Evolutionary conservation across 2,797 vertebrate species (phyloP).

Genomic region (Sciurus vulgaris): DNA sequence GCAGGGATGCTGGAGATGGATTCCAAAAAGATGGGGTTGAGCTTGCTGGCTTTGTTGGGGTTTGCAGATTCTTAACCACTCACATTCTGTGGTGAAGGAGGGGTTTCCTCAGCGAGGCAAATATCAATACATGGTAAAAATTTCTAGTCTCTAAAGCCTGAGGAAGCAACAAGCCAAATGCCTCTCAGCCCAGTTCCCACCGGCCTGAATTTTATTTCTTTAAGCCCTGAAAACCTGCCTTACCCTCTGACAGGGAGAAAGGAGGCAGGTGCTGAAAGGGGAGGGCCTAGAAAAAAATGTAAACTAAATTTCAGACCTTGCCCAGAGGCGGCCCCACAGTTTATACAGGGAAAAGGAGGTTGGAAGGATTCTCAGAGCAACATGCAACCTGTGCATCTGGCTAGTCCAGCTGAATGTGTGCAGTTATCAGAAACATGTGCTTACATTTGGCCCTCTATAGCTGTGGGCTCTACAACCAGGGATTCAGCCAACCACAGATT

Average conservation of each 20-base stretch:
- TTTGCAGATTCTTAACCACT: neutral
- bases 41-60: neutral
- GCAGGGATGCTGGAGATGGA: neutral
- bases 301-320: neutral
- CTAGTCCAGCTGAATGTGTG: neutral
- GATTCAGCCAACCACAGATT: neutral
- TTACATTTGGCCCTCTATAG: neutral
- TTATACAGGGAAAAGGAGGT: neutral
- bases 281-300: neutral
- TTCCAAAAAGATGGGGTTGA: neutral
- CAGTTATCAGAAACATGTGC: neutral
- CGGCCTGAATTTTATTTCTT: conserved; percentile 13
- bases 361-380: neutral
- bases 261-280: neutral
- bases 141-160: neutral
- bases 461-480: neutral
- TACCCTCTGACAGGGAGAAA: neutral
- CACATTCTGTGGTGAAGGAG: neutral
- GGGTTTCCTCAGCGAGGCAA: neutral
- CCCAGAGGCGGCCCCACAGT: neutral
- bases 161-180: neutral
- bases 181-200: neutral
- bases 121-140: neutral
- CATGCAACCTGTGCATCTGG: neutral
- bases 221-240: neutral